Evolutionary conservation across 2,888 invertebrate genomes (phyloP), one percentile per base, ranked within the genome.

Genomic region (Belgica antarctica): DNA sequence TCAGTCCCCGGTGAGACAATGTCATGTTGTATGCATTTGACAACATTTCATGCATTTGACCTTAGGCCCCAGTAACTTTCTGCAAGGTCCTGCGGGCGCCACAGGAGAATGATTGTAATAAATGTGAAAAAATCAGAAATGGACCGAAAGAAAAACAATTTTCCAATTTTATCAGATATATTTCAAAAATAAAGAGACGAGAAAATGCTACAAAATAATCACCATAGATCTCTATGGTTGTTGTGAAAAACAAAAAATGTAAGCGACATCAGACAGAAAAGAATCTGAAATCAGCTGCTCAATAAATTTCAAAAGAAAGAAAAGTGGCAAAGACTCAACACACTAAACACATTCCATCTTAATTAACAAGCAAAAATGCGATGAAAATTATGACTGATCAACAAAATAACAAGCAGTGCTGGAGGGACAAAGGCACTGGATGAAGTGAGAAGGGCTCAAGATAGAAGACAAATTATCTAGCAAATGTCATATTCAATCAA

Each of bases 211-310:
- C 41, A 12, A 15, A 41, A 41, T 41, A 12, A 41, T 41, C 41
- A 31, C 10, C 31, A 31, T 31, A 31, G 5, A 31, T 41, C 41
- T 41, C 15, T 31, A 7, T 31, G 10, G 41, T 41, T 41, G 41
- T 41, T 41, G 41, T 41, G 41, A 52, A 52, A 19, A 52, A 7
- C 24, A 52, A 15, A 15, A 22, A 52, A 15, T 52, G 52, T 22
- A 15, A 24, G 41, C 17, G 24, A 52, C 52, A 52, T 52, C 19
- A 52, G 41, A 41, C 41, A n/a, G n/a, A 52, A 52, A 52, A 52
- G 52, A 52, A 22, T 52, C 52, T 22, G 7, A 52, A 66, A 47
- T 66, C 66, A 66, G 66, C 66, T 66, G 66, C 66, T 66, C 47
- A 27, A 66, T 66, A 66, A 47, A 66, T 62, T 24, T 66, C 66